These are phyloP conservation scores for Phaethon lepturus DNA, from an alignment of 2,113 vertebrate genomes.

Conservation along the genomic window DNA sequence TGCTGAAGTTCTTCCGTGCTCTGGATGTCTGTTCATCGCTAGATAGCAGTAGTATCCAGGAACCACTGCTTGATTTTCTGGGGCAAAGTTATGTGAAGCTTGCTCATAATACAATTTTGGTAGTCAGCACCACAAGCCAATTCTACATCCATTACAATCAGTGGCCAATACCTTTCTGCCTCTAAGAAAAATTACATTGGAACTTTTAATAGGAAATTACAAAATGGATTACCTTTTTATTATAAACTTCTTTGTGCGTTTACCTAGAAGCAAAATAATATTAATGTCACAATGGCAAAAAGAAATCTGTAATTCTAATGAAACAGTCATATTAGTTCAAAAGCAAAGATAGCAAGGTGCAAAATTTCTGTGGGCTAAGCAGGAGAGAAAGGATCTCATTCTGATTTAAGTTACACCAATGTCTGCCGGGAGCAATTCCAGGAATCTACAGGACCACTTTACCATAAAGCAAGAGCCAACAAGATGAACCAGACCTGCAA, in stretches of 20 bases:
- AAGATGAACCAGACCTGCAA: not conserved
- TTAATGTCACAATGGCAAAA: constrained; percentile 5
- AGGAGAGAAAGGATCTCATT: not conserved
- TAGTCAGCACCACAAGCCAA: not conserved
- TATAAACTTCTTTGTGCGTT: constrained; percentile 17
- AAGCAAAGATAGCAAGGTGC: not conserved
- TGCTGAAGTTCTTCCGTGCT: not conserved
- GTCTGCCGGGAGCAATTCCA: not conserved
- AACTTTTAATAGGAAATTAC: constrained; percentile 2
- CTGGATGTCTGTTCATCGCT: not conserved
- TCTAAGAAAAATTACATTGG: not conserved
- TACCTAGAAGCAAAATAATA: constrained; percentile 74
- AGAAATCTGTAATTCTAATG: not conserved
- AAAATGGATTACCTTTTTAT: constrained; percentile 73
- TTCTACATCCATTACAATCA: not conserved
- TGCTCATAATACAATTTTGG: not conserved
- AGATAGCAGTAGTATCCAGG: not conserved
- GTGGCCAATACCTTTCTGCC: not conserved
- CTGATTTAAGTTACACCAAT: not conserved
- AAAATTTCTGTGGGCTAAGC: not conserved
- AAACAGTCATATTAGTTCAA: not conserved
- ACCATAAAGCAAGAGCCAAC: not conserved
- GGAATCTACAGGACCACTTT: not conserved
- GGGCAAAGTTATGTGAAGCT: not conserved
- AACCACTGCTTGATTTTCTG: not conserved